Percentiles rank a stretch among this genome's conserved stretches.
Conservation (phyloP, 92 coral and sea anemone species). For the Parazoanthus swiftii region DNA sequence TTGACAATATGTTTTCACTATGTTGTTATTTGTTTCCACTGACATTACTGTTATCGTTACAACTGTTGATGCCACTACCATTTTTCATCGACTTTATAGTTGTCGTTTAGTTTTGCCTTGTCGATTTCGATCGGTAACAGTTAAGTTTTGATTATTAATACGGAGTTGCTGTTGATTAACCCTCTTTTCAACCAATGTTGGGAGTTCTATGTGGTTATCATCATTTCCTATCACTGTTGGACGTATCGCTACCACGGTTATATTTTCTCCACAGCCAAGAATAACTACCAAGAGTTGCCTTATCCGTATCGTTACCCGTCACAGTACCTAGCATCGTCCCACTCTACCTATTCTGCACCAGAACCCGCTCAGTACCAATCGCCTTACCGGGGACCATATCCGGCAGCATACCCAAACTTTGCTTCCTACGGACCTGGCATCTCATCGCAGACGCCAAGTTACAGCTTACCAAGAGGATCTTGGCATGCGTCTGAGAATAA, state of each 20-base stretch:
- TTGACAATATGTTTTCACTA: no score
- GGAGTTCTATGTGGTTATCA: no score
- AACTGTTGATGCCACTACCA: no score
- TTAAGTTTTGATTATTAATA: no score
- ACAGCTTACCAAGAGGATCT: background rate
- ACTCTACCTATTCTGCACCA: background rate
- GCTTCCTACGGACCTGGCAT: background rate
- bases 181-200: no score
- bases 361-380: background rate
- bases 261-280: slow-evolving; percentile 3
- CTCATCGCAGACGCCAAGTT: background rate
- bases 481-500: background rate
- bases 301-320: slow-evolving; percentile 17
- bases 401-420: slow-evolving; percentile 6
- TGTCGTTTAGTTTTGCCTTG: no score
- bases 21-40: no score
- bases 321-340: background rate
- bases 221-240: background rate
- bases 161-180: no score
- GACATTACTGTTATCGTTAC: no score
- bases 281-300: background rate
- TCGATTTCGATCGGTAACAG: no score
- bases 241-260: background rate
- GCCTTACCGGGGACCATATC: background rate
- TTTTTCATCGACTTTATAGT: no score